Evolutionary conservation across 2,797 vertebrate genomes (phyloP).

Genomic region (Anguilla megastoma): DNA sequence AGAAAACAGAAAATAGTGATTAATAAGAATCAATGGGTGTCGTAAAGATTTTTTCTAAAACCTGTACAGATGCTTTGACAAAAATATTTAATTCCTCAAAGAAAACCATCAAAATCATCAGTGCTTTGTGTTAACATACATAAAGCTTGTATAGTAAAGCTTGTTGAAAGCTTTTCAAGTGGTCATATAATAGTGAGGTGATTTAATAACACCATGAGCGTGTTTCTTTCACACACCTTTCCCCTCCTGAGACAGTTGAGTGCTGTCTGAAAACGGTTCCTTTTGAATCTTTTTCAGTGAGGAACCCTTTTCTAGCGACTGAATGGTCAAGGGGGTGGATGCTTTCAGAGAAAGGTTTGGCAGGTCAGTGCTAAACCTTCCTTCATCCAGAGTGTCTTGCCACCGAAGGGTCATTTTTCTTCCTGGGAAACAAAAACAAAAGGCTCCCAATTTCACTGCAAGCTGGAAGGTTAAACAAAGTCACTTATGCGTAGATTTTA

Average conservation of each 20-base stretch:
- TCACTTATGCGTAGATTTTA: background rate
- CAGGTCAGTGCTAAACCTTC: slow-evolving; percentile 49
- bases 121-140: background rate
- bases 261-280: background rate
- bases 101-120: background rate
- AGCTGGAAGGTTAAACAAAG: background rate
- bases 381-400: slow-evolving; percentile 48
- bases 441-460: background rate
- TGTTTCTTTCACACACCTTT: slow-evolving; percentile 46
- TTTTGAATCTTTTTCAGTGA: slow-evolving; percentile 7
- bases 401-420: slow-evolving; percentile 7
- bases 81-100: background rate
- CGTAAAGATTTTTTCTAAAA: background rate
- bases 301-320: slow-evolving; percentile 37
- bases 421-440: slow-evolving; percentile 22
- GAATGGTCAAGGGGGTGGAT: slow-evolving; percentile 57
- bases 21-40: background rate
- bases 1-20: background rate
- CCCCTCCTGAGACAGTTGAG: background rate
- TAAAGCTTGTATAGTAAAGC: background rate
- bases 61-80: background rate
- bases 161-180: background rate
- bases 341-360: slow-evolving; percentile 40
- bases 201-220: background rate
- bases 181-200: background rate